Percentiles rank a stretch among this genome's conserved stretches.
Evolutionary conservation across 2,888 invertebrate species (phyloP).

Genomic region (Phanerotoma sp.): DNA sequence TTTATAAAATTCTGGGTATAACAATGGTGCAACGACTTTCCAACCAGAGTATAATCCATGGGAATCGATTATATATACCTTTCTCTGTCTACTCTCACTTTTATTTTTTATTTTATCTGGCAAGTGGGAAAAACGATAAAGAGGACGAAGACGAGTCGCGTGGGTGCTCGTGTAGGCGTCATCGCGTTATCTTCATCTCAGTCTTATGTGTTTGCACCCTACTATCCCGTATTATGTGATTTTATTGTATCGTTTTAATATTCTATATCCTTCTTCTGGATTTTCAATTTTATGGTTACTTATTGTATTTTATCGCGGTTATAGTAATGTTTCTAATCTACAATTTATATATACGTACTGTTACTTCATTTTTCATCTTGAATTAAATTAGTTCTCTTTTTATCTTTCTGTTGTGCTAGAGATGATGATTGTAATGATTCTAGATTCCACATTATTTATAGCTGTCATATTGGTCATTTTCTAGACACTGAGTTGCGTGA

Average conservation of each 20-base stretch:
- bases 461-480: background rate
- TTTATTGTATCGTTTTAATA: background rate
- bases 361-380: no score
- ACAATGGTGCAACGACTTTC: slow-evolving; percentile 9
- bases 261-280: background rate
- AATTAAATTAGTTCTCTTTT: no score
- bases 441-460: no score
- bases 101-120: background rate
- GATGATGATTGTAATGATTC: no score
- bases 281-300: background rate
- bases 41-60: background rate
- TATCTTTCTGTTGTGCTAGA: no score
- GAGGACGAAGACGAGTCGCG: background rate
- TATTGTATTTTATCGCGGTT: no score
- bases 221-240: background rate
- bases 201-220: slow-evolving; percentile 3
- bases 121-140: background rate
- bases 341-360: no score
- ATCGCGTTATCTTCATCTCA: slow-evolving; percentile 3
- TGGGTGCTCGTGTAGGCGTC: slow-evolving; percentile 8
- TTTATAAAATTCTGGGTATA: slow-evolving; percentile 1
- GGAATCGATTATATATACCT: slow-evolving; percentile 7
- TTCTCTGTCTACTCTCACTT: slow-evolving; percentile 8
- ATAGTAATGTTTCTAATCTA: no score
- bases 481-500: slow-evolving; percentile 3